Percentiles rank a stretch among this genome's conserved stretches.
These are phyloP conservation scores for Elephas maximus DNA, from an alignment of 2,113 vertebrate genomes.

Conservation along the genomic window DNA sequence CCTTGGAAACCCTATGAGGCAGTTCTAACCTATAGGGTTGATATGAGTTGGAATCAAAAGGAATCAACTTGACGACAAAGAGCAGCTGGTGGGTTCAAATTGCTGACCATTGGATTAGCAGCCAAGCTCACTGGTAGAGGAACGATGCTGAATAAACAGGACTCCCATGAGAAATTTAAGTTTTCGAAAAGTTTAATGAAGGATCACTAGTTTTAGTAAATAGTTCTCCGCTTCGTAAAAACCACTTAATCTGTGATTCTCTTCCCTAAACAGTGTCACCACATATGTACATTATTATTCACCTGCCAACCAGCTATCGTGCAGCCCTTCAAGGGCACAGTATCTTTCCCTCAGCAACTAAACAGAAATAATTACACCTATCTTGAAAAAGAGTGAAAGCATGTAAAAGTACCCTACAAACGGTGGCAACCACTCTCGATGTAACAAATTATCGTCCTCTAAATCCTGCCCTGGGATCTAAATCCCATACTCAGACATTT, in stretches of 20 bases:
- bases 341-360: conserved; percentile 50
- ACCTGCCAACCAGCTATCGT: conserved; percentile 55
- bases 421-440: background rate
- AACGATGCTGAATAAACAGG: background rate
- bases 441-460: conserved; percentile 51
- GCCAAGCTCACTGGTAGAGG: background rate
- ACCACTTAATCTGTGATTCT: conserved; percentile 37
- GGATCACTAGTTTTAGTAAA: conserved; percentile 27
- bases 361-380: conserved; percentile 63
- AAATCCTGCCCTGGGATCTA: conserved; percentile 45
- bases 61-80: background rate
- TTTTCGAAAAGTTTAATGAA: conserved; percentile 43
- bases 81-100: background rate
- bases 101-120: background rate
- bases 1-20: too few relatives aligned
- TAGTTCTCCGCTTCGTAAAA: conserved; percentile 27
- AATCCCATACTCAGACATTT: conserved; percentile 24
- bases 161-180: background rate
- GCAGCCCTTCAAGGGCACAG: conserved; percentile 59
- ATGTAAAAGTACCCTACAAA: conserved; percentile 55
- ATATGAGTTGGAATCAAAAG: too few relatives aligned
- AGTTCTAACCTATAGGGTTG: too few relatives aligned
- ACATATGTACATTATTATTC: conserved; percentile 57
- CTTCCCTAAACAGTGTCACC: conserved; percentile 63
- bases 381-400: conserved; percentile 65